phyloP scores from a whole-genome alignment of 2,797 vertebrate species.

The Odontamblyopus lacepedii region DNA sequence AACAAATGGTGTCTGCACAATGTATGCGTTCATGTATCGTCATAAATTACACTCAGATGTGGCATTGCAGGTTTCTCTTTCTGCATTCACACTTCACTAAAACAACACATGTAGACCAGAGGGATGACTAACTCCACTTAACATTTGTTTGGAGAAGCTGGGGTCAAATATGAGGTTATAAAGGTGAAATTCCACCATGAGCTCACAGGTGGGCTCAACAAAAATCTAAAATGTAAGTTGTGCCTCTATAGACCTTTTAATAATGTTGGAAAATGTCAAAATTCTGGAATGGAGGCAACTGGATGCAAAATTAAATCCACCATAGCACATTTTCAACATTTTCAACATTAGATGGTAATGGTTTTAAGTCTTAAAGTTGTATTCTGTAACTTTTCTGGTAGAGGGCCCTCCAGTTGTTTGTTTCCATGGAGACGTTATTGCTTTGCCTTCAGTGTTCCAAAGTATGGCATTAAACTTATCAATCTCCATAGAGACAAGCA shows the following conservation, averaged over 20 bases:
- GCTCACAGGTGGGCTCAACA: slow-evolving; percentile 32
- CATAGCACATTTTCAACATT: too few relatives aligned
- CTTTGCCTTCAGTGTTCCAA: too few relatives aligned
- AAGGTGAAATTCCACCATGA: slow-evolving; percentile 48
- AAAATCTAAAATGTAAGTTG: slow-evolving; percentile 23
- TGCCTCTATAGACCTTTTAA: neutral
- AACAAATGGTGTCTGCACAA: slow-evolving; percentile 31
- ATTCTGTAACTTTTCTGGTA: too few relatives aligned
- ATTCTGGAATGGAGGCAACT: too few relatives aligned
- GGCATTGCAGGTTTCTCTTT: slow-evolving; percentile 22
- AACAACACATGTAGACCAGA: slow-evolving; percentile 35
- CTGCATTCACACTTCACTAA: slow-evolving; percentile 36
- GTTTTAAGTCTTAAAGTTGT: too few relatives aligned
- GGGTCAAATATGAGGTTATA: slow-evolving; percentile 46
- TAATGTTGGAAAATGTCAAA: too few relatives aligned
- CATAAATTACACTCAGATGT: slow-evolving; percentile 35
- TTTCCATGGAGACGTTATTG: too few relatives aligned
- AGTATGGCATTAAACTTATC: too few relatives aligned
- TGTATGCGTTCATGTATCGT: slow-evolving; percentile 45
- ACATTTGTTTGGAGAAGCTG: slow-evolving; percentile 63
- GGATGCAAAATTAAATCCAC: too few relatives aligned
- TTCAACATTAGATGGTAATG: too few relatives aligned
- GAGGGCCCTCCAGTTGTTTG: too few relatives aligned
- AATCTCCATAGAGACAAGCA: too few relatives aligned
- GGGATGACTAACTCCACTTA: slow-evolving; percentile 49